These are phyloP conservation scores for Acleris laterana DNA, from an alignment of 2,888 invertebrate genomes.

Conservation along the genomic window DNA sequence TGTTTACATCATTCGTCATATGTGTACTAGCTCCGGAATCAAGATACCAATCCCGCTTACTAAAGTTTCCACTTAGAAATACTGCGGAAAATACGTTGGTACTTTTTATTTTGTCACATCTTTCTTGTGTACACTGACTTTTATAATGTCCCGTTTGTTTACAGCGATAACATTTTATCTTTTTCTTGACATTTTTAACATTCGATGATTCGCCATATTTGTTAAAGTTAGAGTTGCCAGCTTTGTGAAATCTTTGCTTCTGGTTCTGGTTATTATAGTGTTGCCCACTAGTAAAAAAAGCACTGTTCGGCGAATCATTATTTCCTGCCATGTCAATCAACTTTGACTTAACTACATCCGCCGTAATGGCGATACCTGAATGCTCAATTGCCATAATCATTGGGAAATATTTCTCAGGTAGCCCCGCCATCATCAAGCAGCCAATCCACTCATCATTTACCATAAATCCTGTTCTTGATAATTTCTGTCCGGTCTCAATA, in stretches of 20 bases:
- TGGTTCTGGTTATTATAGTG: not conserved
- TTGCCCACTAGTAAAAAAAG: not conserved
- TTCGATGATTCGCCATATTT: not conserved
- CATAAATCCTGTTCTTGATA: not conserved
- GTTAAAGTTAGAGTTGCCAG: not conserved
- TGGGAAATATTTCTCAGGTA: constrained; percentile 2
- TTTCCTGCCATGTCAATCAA: not conserved
- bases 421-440: not conserved
- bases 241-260: not conserved
- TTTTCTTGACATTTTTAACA: not conserved
- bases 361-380: not conserved
- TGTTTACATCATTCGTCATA: too few species aligned
- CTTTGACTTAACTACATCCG: not conserved
- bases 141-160: not conserved
- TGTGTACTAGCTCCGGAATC: too few species aligned
- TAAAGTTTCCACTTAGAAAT: not conserved
- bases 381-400: constrained; percentile 7
- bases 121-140: not conserved
- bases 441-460: constrained; percentile 3
- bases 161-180: not conserved
- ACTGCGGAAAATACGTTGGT: not conserved
- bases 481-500: not conserved
- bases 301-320: not conserved
- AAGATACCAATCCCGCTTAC: too few species aligned
- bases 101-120: not conserved